phyloP scores from a whole-genome alignment of 2,113 vertebrate species.

The Toxotes chatareus region DNA sequence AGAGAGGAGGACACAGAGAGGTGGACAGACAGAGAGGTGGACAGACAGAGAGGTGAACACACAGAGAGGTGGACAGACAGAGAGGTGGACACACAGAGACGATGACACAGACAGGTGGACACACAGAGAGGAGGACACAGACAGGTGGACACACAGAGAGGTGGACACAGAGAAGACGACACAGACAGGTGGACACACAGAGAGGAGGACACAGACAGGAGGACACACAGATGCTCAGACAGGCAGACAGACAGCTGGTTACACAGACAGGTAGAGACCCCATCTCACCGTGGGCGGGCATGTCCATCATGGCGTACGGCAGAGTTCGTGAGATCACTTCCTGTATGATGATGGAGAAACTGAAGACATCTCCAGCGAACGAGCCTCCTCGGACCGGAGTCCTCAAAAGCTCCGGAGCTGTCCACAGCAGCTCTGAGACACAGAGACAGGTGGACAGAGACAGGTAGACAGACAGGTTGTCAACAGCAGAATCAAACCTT shows the following conservation, averaged over 20 bases:
- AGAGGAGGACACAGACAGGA: background rate
- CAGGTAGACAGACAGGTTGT: background rate
- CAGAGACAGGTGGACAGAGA: background rate
- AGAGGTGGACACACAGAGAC: background rate
- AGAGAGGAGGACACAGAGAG: background rate
- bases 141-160: background rate
- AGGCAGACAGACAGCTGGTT: background rate
- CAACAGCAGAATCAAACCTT: too few species aligned
- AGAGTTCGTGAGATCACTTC: conserved; percentile 88
- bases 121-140: background rate
- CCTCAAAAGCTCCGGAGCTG: conserved; percentile 74
- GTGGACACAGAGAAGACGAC: too few species aligned
- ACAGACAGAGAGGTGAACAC: background rate
- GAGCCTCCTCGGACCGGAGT: conserved; percentile 74
- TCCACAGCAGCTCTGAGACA: conserved; percentile 83
- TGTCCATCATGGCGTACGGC: conserved; percentile 90
- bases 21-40: background rate
- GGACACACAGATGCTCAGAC: background rate
- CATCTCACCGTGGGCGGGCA: conserved; percentile 84
- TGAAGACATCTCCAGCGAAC: conserved; percentile 86
- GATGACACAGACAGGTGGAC: background rate
- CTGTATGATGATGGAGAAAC: conserved; percentile 90
- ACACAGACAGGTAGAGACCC: too few species aligned
- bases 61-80: background rate
- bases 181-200: background rate